A percentile compares a stretch with the other conserved stretches of the same genome.
phyloP scores from a whole-genome alignment of 2,797 vertebrate species.

The Taenioides sp. region DNA sequence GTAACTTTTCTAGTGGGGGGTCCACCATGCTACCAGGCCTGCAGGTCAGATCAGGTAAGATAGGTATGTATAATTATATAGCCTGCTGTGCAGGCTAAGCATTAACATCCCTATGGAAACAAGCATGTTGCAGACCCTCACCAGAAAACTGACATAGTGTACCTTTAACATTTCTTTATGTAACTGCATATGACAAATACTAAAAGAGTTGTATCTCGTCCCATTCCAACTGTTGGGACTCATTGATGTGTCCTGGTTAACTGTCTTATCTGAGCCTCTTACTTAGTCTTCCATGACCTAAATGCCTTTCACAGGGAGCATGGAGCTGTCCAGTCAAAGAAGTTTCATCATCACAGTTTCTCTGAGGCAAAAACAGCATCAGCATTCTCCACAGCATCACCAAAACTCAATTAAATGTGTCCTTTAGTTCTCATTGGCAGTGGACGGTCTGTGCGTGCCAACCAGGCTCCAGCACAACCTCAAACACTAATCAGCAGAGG shows the following conservation, averaged over 20 bases:
- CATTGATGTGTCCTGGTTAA: conserved; percentile 8
- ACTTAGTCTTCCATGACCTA: neutral
- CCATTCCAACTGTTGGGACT: neutral
- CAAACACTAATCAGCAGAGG: conserved; percentile 14
- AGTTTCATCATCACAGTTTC: conserved; percentile 21
- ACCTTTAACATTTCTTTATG: no score
- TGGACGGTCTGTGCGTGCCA: conserved; percentile 29
- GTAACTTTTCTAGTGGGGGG: no score
- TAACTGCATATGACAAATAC: no score
- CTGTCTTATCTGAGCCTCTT: conserved; percentile 4
- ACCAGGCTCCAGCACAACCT: conserved; percentile 21
- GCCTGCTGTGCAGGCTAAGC: no score
- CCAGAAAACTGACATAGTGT: no score
- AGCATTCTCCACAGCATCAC: conserved; percentile 42
- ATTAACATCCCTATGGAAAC: no score
- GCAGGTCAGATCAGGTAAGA: no score
- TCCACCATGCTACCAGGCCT: no score
- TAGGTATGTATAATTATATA: no score
- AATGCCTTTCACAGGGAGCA: conserved; percentile 17
- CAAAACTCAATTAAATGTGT: conserved; percentile 51
- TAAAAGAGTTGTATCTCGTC: no score
- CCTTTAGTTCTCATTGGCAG: conserved; percentile 53
- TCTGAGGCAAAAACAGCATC: conserved; percentile 26
- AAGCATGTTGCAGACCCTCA: no score
- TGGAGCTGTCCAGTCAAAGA: conserved; percentile 15